Conservation (phyloP, 2,888 invertebrate species). For the Lissonota sp. region DNA sequence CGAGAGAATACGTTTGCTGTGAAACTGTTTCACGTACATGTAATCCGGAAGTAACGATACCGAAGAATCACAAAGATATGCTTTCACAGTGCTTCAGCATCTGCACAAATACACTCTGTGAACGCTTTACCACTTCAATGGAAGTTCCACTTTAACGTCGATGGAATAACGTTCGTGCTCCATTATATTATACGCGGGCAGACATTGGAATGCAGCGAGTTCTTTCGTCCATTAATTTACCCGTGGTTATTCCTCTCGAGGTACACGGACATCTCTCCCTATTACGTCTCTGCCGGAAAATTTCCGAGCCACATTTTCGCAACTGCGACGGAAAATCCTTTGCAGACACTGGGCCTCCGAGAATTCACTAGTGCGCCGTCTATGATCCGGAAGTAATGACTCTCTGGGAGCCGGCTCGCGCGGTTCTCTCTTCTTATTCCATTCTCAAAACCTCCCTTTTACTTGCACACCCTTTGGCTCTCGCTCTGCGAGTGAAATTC, state of each 20-base stretch:
- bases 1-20: too few relatives aligned
- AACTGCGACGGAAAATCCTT: slow-evolving; percentile 12
- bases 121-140: too few relatives aligned
- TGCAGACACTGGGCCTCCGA: slow-evolving; percentile 20
- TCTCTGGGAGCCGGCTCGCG: slow-evolving; percentile 7
- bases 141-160: not conserved
- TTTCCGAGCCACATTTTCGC: slow-evolving; percentile 39
- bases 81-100: not conserved
- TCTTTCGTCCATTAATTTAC: slow-evolving; percentile 19
- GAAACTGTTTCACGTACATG: too few relatives aligned
- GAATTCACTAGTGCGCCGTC: slow-evolving; percentile 44
- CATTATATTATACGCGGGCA: not conserved
- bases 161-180: not conserved
- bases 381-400: slow-evolving; percentile 63
- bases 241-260: slow-evolving; percentile 2
- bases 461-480: not conserved
- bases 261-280: not conserved
- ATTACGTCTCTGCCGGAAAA: slow-evolving; percentile 9
- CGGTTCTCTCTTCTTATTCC: slow-evolving; percentile 28
- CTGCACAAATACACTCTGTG: not conserved
- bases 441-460: not conserved
- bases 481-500: slow-evolving; percentile 43
- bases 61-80: not conserved
- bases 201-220: not conserved
- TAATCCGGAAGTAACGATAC: not conserved